Base-by-base conservation (phyloP, 2,888 invertebrate species). In the Athalia cordata region DNA sequence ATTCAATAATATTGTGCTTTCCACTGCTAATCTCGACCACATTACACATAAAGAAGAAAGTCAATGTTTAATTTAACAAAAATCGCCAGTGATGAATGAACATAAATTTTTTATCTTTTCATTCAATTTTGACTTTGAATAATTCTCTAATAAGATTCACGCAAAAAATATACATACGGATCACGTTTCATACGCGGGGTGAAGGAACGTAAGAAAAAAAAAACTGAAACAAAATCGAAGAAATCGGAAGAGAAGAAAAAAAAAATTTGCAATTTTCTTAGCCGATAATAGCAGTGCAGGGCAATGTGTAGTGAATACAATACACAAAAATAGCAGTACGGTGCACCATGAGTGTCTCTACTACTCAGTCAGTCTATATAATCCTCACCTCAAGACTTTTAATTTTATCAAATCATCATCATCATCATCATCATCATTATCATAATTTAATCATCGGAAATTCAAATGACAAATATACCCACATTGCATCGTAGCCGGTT, bases 291-390 rank as follows among this genome's bases (percentile, higher is more conserved):
- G 75, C 62, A 75, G 75, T 52, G 29, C 29, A 29, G 72, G 72
- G 15, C 29, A 29, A 62, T 75, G 75, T 62, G 75, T 75, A 75
- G 64, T 64, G 75, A 75, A 75, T 75, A 75, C 75, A 64, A 75
- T 75, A 75, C 75, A 75, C 75, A 75, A 75, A 62, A 75, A 62
- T 75, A 75, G 64, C 75, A 64, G 61, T 72, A 78, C 65, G 61
- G 76, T 77, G 75, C 76, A 78, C 76, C 77, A 81, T 74, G 72
- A 81, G 79, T 77, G 79, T 81, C 65, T 81, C 77, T 79, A 80
- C 81, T 78, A 81, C 79, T 80, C 80, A 80, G 75, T 83, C 82
- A 82, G 83, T 83, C 83, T 80, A 81, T 83, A 57, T 45, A 80
- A 29, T 29, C 80, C 81, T 83, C 82, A 77, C 78, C 81, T 79